A percentile compares a stretch with the other conserved stretches of the same genome.
Conservation (phyloP, 2,888 invertebrate species). For the Tiphia femorata region DNA sequence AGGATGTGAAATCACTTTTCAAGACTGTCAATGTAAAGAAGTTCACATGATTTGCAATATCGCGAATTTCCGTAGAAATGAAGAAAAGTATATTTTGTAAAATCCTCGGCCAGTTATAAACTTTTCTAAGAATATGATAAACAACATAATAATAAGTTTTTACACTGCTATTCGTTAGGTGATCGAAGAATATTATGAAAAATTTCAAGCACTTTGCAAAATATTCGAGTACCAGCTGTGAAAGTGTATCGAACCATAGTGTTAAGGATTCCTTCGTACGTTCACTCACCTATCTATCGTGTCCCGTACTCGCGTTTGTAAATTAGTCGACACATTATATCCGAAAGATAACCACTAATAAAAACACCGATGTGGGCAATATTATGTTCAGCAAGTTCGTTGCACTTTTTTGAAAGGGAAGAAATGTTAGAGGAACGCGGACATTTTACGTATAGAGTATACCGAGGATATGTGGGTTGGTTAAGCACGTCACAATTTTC, state of each 20-base stretch:
- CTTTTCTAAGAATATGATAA: too few species aligned
- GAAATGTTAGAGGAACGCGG: constrained; percentile 37
- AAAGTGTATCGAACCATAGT: constrained; percentile 23
- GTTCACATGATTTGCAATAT: too few species aligned
- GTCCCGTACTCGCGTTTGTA: constrained; percentile 44
- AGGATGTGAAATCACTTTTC: too few species aligned
- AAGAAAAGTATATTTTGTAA: too few species aligned
- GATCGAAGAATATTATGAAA: background rate
- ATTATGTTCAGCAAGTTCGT: too few species aligned
- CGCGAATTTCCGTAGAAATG: too few species aligned
- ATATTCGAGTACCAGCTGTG: constrained; percentile 52
- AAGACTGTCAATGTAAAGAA: too few species aligned
- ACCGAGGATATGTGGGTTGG: constrained; percentile 50
- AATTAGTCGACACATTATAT: constrained; percentile 52
- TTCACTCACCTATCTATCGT: constrained; percentile 57
- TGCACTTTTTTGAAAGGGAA: too few species aligned
- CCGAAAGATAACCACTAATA: constrained; percentile 19
- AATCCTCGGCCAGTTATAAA: too few species aligned
- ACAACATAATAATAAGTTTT: too few species aligned
- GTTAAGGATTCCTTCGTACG: constrained; percentile 36
- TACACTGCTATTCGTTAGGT: too few species aligned
- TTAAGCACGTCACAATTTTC: constrained; percentile 62
- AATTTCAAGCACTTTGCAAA: too few species aligned
- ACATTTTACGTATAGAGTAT: constrained; percentile 40
- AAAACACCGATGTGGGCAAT: background rate